Evolutionary conservation across 1,140 invertebrate species (phyloP), one percentile per base, ranked within the genome.

Genomic region (Drosophila orosa): DNA sequence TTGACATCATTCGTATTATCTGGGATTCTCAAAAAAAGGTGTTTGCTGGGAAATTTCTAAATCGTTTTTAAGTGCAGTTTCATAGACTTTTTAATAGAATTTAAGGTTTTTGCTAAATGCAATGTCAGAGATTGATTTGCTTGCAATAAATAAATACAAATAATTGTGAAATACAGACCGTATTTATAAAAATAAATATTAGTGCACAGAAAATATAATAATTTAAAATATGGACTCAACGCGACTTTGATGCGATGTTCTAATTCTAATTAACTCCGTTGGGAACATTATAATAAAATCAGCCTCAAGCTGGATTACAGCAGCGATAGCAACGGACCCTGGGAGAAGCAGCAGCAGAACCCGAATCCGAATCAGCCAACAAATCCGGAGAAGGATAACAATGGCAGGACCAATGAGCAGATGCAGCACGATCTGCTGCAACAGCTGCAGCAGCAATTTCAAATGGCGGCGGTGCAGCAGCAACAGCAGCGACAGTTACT

Each of bases 281-380:
- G 47, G 31, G 19, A 29, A 24, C 27, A 54, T 39, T 19, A 22
- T 10, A 12, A 24, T 15, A 58, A 66, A 39, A 50, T 47, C 50
- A 58, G 58, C 67, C 65, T 71, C 90, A 91, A 90, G 63, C 86
- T 91, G 90, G 90, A 91, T 91, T 91, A 91, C 62, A 68, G 82
- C 65, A 75, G 77, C 59, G 81, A 90, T 56, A 80, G 54, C 69
- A 91, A 91, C 62, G 90, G 90, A 60, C 90, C 90, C 87, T 91
- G 90, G 90, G 90, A 91, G 86, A 91, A 89, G 77, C 78, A 76
- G 87, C 63, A 71, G 58, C 79, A 69, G 67, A 79, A 69, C 57
- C 57, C 57, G 22, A 74, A 65, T 57, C 72, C 73, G 37, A 66
- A 48, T 48, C 72, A 31, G 19, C 73, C 59, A 40, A 13, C 33